Evolutionary conservation across 2,888 invertebrate genomes (phyloP).

Genomic region (Rhogogaster chlorosoma): DNA sequence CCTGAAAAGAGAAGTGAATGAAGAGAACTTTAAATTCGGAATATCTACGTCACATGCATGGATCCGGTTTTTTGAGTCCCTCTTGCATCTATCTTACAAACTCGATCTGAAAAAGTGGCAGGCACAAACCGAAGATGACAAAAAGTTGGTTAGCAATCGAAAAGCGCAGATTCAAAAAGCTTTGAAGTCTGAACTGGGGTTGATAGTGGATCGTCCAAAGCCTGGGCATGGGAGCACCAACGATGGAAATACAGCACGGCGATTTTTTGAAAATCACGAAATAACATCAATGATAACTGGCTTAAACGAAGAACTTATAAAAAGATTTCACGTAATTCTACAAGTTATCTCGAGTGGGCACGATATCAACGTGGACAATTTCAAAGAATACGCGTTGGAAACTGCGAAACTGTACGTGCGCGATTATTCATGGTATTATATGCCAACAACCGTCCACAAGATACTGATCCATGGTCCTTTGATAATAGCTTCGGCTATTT

Average conservation of each 20-base stretch:
- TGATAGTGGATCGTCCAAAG: slow-evolving; percentile 43
- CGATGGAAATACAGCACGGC: slow-evolving; percentile 53
- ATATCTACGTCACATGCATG: slow-evolving; percentile 67
- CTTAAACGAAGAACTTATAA: slow-evolving; percentile 55
- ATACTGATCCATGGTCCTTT: slow-evolving; percentile 57
- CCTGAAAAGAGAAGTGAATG: slow-evolving; percentile 44
- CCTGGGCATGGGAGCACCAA: slow-evolving; percentile 14
- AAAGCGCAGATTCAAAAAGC: slow-evolving; percentile 58
- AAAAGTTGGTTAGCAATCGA: slow-evolving; percentile 58
- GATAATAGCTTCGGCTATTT: slow-evolving; percentile 54
- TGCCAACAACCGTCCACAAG: slow-evolving; percentile 62
- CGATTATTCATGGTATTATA: slow-evolving; percentile 57
- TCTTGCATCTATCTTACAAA: slow-evolving; percentile 67
- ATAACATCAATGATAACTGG: slow-evolving; percentile 55
- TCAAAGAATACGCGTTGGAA: slow-evolving; percentile 39
- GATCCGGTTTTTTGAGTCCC: slow-evolving; percentile 68
- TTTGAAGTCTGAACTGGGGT: slow-evolving; percentile 54
- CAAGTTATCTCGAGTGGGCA: slow-evolving; percentile 55
- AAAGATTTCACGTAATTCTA: slow-evolving; percentile 55
- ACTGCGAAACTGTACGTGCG: slow-evolving; percentile 52
- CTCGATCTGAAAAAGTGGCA: slow-evolving; percentile 67
- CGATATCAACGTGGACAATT: slow-evolving; percentile 53
- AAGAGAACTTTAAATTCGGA: slow-evolving; percentile 59
- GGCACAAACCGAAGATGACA: slow-evolving; percentile 61
- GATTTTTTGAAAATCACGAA: slow-evolving; percentile 38